phyloP scores from a whole-genome alignment of 2,888 invertebrate species.

The Meteorus cinctellus region DNA sequence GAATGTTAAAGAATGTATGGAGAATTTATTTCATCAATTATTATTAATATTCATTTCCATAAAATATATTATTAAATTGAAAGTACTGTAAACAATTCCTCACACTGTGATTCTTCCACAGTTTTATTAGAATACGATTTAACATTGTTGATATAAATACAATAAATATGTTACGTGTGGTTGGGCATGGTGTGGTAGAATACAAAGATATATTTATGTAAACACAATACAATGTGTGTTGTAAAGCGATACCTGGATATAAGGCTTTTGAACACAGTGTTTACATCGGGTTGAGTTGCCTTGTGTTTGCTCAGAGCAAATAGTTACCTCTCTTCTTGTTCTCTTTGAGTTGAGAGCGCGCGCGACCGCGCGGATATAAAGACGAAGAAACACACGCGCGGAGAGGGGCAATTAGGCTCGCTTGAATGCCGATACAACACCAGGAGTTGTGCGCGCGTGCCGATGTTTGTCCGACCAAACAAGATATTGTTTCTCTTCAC shows the following conservation, averaged over 20 bases:
- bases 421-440: constrained; percentile 43
- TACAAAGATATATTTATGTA: constrained; percentile 15
- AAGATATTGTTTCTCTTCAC: constrained; percentile 61
- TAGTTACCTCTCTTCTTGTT: constrained; percentile 25
- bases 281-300: constrained; percentile 28
- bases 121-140: too few relatives aligned
- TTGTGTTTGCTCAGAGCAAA: constrained; percentile 31
- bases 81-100: too few relatives aligned
- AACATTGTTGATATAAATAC: too few relatives aligned
- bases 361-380: background rate
- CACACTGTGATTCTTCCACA: too few relatives aligned
- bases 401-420: constrained; percentile 51
- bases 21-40: too few relatives aligned
- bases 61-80: too few relatives aligned
- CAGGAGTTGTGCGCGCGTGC: constrained; percentile 60
- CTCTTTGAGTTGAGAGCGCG: background rate
- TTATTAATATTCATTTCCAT: too few relatives aligned
- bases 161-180: too few relatives aligned
- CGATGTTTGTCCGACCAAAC: constrained; percentile 70
- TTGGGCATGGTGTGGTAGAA: too few relatives aligned
- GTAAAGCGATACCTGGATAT: background rate
- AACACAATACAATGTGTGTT: constrained; percentile 17
- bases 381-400: background rate
- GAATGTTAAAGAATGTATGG: too few relatives aligned
- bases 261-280: constrained; percentile 28